Conservation (phyloP, 2,797 vertebrate species). For the Prunella strophiata region DNA sequence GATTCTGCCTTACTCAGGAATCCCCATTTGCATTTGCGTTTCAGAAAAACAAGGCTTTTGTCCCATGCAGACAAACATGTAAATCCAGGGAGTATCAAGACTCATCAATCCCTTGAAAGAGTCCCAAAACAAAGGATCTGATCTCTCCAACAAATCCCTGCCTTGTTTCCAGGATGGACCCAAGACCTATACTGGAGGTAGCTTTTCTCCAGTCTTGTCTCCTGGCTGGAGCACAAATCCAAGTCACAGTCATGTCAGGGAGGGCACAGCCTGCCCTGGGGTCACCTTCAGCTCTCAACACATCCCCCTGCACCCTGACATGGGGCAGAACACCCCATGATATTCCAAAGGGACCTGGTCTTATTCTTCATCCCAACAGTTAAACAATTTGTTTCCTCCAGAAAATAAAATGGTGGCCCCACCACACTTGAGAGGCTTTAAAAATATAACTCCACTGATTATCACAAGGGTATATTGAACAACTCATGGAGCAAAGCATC, state of each 20-base stretch:
- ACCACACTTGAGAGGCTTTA: neutral
- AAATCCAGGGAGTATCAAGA: neutral
- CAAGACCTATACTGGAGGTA: neutral
- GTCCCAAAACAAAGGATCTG: neutral
- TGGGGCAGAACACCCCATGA: neutral
- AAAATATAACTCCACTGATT: neutral
- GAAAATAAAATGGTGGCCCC: neutral
- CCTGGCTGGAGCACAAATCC: neutral
- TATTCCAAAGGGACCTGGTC: neutral
- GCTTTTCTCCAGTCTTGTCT: neutral
- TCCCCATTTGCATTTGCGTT: neutral
- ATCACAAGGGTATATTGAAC: neutral
- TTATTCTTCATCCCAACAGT: neutral
- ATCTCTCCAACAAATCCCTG: neutral
- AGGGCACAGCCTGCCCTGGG: neutral
- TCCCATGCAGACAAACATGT: neutral
- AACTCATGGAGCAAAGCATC: neutral
- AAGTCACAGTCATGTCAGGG: neutral
- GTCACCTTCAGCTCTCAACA: neutral
- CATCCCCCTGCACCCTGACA: neutral
- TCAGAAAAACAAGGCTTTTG: neutral
- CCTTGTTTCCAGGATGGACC: neutral
- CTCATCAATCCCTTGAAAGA: neutral
- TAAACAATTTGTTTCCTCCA: neutral
- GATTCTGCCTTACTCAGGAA: neutral